Percentiles rank a stretch among this genome's conserved stretches.
phyloP scores from a whole-genome alignment of 2,888 invertebrate species.

The Melangyna quadrimaculata region DNA sequence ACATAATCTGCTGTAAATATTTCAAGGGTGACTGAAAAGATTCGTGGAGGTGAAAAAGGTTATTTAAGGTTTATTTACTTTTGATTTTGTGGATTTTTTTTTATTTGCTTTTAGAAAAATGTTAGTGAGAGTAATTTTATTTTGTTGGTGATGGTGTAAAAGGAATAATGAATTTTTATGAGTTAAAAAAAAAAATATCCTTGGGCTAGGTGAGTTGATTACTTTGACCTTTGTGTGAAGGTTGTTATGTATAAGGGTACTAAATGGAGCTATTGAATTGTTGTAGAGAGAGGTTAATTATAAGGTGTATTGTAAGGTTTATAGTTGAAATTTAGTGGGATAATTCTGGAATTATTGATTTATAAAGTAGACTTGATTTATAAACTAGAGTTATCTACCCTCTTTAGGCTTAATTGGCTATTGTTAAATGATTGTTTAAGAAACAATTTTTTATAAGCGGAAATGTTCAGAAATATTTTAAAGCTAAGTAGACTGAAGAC shows the following conservation, averaged over 20 bases:
- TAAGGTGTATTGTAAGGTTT: background rate
- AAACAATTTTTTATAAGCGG: no score
- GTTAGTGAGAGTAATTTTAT: slow-evolving; percentile 7
- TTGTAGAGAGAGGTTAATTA: background rate
- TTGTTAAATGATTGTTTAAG: no score
- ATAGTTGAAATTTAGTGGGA: background rate
- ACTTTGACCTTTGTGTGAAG: slow-evolving; percentile 64
- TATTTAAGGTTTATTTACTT: slow-evolving; percentile 59
- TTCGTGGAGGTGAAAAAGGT: slow-evolving; percentile 33
- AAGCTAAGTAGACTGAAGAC: no score
- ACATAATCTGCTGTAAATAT: slow-evolving; percentile 12
- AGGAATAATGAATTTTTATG: slow-evolving; percentile 9
- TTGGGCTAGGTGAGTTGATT: slow-evolving; percentile 28
- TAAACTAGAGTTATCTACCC: no score
- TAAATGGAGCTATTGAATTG: background rate
- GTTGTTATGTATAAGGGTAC: slow-evolving; percentile 35
- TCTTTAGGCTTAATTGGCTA: no score
- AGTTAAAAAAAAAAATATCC: slow-evolving; percentile 46
- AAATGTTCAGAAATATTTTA: no score
- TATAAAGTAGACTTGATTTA: no score
- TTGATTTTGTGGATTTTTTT: slow-evolving; percentile 35
- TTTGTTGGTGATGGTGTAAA: background rate
- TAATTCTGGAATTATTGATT: no score
- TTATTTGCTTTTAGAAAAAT: background rate
- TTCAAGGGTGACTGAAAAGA: slow-evolving; percentile 17